Conservation (phyloP, 1,140 invertebrate species). For the Ostrea edulis region DNA sequence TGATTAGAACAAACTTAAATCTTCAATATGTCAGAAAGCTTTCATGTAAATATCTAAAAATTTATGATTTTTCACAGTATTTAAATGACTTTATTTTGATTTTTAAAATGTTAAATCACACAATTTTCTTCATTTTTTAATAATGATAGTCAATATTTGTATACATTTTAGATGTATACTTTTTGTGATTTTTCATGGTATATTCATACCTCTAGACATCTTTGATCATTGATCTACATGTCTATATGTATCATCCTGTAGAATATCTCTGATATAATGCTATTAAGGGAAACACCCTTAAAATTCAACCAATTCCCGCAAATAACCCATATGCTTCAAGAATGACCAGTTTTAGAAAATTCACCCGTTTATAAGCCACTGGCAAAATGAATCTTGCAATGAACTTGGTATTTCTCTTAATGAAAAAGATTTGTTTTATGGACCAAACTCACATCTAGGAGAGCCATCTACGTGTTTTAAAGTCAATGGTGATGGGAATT, state of each 20-base stretch:
- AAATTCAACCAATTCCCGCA: not conserved
- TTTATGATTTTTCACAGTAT: no score
- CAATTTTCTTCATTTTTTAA: no score
- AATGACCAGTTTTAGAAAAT: not conserved
- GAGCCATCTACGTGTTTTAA: not conserved
- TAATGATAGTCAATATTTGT: no score
- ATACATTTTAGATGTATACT: no score
- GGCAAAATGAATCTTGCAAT: conserved; percentile 1
- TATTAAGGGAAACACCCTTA: not conserved
- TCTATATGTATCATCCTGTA: no score
- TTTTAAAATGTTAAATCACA: no score
- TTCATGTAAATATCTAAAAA: no score
- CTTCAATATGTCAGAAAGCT: no score
- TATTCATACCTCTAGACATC: not conserved
- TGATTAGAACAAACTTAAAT: no score
- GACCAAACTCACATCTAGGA: conserved; percentile 11
- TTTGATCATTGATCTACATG: conserved; percentile 4
- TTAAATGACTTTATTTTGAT: no score
- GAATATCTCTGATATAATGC: no score
- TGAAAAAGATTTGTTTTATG: not conserved
- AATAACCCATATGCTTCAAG: not conserved
- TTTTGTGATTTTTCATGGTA: not conserved
- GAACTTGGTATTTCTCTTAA: conserved; percentile 13
- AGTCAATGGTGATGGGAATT: conserved; percentile 2
- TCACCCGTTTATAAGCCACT: not conserved